phyloP scores from a whole-genome alignment of 2,888 invertebrate species.

The Myathropa florea region DNA sequence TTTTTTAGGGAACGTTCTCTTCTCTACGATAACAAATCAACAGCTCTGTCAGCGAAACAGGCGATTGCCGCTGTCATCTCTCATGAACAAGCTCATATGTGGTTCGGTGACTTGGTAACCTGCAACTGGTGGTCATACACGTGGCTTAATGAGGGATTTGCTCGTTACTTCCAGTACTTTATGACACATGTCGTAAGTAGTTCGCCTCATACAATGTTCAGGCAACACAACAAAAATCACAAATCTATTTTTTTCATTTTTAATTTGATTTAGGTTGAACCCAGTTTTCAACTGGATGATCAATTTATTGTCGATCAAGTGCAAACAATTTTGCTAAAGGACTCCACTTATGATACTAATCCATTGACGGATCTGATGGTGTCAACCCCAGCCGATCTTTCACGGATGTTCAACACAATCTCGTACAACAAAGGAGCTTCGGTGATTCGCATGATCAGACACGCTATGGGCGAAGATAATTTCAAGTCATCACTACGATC shows the following conservation, averaged over 20 bases:
- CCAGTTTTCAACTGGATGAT: conserved; percentile 84
- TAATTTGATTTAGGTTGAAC: conserved; percentile 82
- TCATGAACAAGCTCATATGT: conserved; percentile 84
- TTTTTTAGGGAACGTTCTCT: conserved; percentile 84
- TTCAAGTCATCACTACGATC: conserved; percentile 82
- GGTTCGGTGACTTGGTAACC: conserved; percentile 85
- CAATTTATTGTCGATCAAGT: conserved; percentile 88
- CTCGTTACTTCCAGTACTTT: conserved; percentile 87
- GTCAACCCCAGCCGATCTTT: conserved; percentile 83
- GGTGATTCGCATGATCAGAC: conserved; percentile 86
- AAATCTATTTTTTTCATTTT: neutral
- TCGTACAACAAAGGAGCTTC: conserved; percentile 87
- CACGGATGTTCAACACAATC: conserved; percentile 85
- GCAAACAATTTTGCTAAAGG: conserved; percentile 84
- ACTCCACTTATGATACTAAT: conserved; percentile 83
- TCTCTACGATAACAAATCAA: conserved; percentile 84
- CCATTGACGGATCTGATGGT: conserved; percentile 83
- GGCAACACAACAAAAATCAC: too few species aligned
- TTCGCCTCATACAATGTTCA: too few species aligned
- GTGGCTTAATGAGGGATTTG: conserved; percentile 86
- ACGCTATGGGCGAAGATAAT: conserved; percentile 82
- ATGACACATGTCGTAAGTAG: conserved; percentile 79
- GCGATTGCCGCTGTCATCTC: conserved; percentile 83
- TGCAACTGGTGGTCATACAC: conserved; percentile 82
- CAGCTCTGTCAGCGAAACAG: conserved; percentile 84